Evolutionary conservation across 2,888 invertebrate genomes (phyloP).

Genomic region (Leucophenga montana): DNA sequence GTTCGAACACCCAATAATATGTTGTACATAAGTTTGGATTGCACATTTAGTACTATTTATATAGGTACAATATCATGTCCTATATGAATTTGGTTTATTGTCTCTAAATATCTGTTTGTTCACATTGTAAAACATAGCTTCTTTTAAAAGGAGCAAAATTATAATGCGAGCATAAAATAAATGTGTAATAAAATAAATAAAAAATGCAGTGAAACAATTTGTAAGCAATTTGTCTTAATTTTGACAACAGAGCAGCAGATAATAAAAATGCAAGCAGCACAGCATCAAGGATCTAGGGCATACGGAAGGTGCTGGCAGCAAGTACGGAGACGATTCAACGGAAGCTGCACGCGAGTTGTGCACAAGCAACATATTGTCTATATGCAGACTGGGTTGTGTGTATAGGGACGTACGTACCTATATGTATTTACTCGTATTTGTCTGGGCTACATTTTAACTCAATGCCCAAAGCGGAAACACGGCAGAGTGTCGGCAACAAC

Average conservation of each 20-base stretch:
- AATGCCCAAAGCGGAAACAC: slow-evolving; percentile 18
- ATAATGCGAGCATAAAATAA: too few species aligned
- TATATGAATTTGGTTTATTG: too few species aligned
- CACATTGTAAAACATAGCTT: too few species aligned
- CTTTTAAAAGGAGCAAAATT: too few species aligned
- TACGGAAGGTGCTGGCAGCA: background rate
- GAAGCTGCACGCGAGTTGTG: background rate
- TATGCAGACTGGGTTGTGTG: background rate
- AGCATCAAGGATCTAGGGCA: background rate
- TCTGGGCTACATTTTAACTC: background rate
- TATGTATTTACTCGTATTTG: background rate
- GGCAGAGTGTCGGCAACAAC: background rate
- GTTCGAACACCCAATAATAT: too few species aligned
- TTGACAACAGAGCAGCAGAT: slow-evolving; percentile 12
- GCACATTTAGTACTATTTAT: too few species aligned
- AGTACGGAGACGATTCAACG: background rate
- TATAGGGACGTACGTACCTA: background rate
- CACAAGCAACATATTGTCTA: slow-evolving; percentile 9
- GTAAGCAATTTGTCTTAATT: slow-evolving; percentile 20
- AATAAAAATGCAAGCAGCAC: slow-evolving; percentile 8
- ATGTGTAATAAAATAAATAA: too few species aligned
- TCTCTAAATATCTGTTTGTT: too few species aligned
- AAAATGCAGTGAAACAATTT: slow-evolving; percentile 1
- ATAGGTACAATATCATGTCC: too few species aligned
- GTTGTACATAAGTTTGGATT: too few species aligned